phyloP scores from a whole-genome alignment of 2,797 vertebrate species.

The Catharus ustulatus region DNA sequence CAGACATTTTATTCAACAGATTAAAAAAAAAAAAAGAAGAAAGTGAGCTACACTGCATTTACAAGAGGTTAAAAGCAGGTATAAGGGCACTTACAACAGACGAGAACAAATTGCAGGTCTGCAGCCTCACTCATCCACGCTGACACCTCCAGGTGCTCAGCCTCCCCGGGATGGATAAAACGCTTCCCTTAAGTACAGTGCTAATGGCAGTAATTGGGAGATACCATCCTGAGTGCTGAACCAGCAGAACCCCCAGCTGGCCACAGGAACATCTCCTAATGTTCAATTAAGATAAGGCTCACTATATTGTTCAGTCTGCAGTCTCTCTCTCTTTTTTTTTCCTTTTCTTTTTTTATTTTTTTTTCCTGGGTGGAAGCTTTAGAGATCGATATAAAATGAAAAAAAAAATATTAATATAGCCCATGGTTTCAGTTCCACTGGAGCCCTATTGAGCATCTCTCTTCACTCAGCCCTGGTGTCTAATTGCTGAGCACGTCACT shows the following conservation, averaged over 20 bases:
- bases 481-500: not conserved
- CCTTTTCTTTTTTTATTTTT: not conserved
- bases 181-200: not conserved
- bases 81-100: not conserved
- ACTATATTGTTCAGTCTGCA: conserved; percentile 23
- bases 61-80: conserved; percentile 11
- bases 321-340: not conserved
- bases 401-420: not conserved
- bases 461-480: not conserved
- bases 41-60: not conserved
- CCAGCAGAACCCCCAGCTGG: not conserved
- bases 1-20: not conserved
- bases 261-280: conserved; percentile 40
- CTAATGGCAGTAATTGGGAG: conserved; percentile 58
- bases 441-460: not conserved
- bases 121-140: not conserved
- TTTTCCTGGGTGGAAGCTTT: not conserved
- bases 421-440: not conserved
- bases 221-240: conserved; percentile 43
- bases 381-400: conserved; percentile 43
- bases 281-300: conserved; percentile 64
- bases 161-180: not conserved
- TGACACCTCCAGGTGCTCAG: conserved; percentile 23
- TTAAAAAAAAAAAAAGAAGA: not conserved
- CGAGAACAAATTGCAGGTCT: not conserved